These are phyloP conservation scores for Sparus aurata DNA, from an alignment of 2,797 vertebrate species.

Conservation along the genomic window DNA sequence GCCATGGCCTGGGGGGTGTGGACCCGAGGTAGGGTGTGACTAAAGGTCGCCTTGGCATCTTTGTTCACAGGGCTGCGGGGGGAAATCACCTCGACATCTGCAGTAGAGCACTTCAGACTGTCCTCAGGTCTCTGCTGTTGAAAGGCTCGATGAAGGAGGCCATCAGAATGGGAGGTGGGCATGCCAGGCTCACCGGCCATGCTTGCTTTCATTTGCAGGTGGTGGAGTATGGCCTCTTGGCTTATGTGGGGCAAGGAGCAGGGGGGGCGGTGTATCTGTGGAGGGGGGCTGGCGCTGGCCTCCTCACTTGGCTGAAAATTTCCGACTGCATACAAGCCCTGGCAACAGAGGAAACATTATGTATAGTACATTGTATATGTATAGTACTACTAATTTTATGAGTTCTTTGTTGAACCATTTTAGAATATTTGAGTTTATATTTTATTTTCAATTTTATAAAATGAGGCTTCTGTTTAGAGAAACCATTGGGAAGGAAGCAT, in stretches of 20 bases:
- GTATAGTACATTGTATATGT: neutral
- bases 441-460: neutral
- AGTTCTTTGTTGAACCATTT: neutral
- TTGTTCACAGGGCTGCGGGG: slow-evolving; percentile 90
- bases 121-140: slow-evolving; percentile 80
- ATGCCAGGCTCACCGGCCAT: slow-evolving; percentile 84
- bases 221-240: slow-evolving; percentile 90
- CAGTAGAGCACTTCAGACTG: slow-evolving; percentile 88
- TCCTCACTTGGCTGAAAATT: slow-evolving; percentile 96
- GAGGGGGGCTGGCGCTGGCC: slow-evolving; percentile 72
- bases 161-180: slow-evolving; percentile 87
- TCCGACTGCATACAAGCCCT: slow-evolving; percentile 96
- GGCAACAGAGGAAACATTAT: slow-evolving; percentile 55
- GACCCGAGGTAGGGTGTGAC: slow-evolving; percentile 96
- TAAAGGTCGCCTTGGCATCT: slow-evolving; percentile 94
- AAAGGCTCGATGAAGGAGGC: slow-evolving; percentile 89
- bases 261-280: slow-evolving; percentile 84
- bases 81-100: slow-evolving; percentile 92
- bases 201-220: slow-evolving; percentile 91
- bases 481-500: neutral
- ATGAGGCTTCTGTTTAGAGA: neutral
- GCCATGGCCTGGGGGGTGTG: slow-evolving; percentile 88
- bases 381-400: neutral
- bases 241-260: slow-evolving; percentile 91
- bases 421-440: neutral